These are phyloP conservation scores for Troides helena DNA, from an alignment of 2,888 invertebrate genomes.

Conservation along the genomic window DNA sequence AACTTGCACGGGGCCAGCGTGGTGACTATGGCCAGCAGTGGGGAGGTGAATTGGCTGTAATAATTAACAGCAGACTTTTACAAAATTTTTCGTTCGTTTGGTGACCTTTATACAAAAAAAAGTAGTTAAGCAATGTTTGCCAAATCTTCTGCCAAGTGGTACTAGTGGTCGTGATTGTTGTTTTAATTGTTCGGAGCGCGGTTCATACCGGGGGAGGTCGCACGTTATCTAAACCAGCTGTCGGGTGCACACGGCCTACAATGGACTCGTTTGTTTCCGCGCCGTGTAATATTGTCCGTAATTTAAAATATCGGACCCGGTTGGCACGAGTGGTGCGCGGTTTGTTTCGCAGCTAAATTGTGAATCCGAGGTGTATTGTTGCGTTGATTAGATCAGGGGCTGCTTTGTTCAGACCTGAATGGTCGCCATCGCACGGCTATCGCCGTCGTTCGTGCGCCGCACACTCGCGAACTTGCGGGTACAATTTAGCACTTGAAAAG, in stretches of 20 bases:
- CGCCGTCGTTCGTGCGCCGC: slow-evolving; percentile 59
- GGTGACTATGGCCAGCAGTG: too few species aligned
- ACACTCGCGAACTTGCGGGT: slow-evolving; percentile 50
- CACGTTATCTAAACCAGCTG: slow-evolving; percentile 77
- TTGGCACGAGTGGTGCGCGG: slow-evolving; percentile 52
- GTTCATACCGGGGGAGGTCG: slow-evolving; percentile 70
- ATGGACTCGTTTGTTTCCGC: slow-evolving; percentile 70
- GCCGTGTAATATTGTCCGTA: slow-evolving; percentile 74
- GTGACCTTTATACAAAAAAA: slow-evolving; percentile 16
- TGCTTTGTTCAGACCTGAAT: slow-evolving; percentile 70
- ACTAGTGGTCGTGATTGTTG: slow-evolving; percentile 46
- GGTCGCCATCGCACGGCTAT: slow-evolving; percentile 54
- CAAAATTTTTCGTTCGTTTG: not conserved
- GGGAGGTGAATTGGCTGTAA: too few species aligned
- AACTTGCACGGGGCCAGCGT: too few species aligned
- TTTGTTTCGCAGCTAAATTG: slow-evolving; percentile 69
- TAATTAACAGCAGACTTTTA: not conserved
- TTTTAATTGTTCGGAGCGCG: slow-evolving; percentile 57
- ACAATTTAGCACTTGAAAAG: slow-evolving; percentile 6
- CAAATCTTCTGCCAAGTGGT: slow-evolving; percentile 38
- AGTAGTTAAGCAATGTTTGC: slow-evolving; percentile 28
- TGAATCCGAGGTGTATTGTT: slow-evolving; percentile 72
- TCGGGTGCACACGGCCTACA: slow-evolving; percentile 68
- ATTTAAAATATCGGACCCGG: slow-evolving; percentile 72
- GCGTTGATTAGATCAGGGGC: slow-evolving; percentile 74